Conservation (phyloP, 2,888 invertebrate species). For the Yponomeuta plumbellus region DNA sequence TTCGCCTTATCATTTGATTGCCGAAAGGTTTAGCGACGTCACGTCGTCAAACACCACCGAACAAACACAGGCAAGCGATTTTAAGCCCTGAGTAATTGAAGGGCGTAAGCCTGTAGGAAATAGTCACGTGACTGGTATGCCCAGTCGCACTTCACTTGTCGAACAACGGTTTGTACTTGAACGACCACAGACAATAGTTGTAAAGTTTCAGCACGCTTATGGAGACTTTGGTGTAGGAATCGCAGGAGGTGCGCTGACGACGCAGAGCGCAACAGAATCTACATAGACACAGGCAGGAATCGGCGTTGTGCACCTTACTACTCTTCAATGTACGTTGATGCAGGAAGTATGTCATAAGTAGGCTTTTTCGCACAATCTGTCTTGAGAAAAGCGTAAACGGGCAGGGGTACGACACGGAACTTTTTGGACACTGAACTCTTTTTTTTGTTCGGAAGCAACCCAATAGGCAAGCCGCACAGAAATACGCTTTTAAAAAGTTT, state of each 20-base stretch:
- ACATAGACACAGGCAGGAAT: slow-evolving; percentile 54
- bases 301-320: slow-evolving; percentile 58
- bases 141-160: slow-evolving; percentile 31
- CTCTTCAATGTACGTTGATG: slow-evolving; percentile 46
- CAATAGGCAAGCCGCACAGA: not conserved
- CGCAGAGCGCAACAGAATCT: slow-evolving; percentile 55
- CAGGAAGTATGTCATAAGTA: slow-evolving; percentile 67
- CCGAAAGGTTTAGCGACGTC: not conserved
- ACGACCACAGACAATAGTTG: slow-evolving; percentile 65
- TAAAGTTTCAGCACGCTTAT: slow-evolving; percentile 61
- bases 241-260: slow-evolving; percentile 52
- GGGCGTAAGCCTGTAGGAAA: not conserved
- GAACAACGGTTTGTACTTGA: slow-evolving; percentile 57
- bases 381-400: not conserved
- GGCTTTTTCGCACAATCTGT: slow-evolving; percentile 44
- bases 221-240: slow-evolving; percentile 58
- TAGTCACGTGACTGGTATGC: not conserved
- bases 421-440: not conserved
- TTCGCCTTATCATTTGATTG: slow-evolving; percentile 22
- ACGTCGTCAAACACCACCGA: not conserved
- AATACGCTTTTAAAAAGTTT: not conserved
- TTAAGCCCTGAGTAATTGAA: not conserved
- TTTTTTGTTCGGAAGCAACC: not conserved
- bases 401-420: not conserved
- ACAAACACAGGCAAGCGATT: not conserved